phyloP scores from a whole-genome alignment of 2,797 vertebrate genomes.

The Lacerta bilineata region DNA sequence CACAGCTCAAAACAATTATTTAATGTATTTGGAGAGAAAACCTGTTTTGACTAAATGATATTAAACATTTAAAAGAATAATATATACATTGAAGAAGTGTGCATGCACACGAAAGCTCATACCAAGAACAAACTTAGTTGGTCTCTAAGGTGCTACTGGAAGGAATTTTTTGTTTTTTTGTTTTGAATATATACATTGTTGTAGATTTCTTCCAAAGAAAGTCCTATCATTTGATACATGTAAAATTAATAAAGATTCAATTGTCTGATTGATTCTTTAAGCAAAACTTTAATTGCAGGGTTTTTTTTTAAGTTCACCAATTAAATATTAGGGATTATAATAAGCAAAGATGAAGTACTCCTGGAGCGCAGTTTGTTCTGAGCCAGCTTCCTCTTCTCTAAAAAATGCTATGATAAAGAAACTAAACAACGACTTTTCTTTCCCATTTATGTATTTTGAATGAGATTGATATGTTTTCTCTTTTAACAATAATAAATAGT shows the following conservation, averaged over 20 bases:
- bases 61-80: background rate
- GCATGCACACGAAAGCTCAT: no score
- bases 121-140: no score
- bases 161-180: no score
- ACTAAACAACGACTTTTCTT: background rate
- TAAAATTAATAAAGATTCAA: background rate
- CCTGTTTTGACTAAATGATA: no score
- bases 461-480: background rate
- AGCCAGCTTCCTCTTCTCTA: background rate
- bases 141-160: no score
- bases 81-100: background rate
- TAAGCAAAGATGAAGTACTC: background rate
- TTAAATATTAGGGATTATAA: background rate
- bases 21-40: background rate
- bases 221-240: background rate
- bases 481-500: background rate
- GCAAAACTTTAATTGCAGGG: background rate
- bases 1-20: background rate
- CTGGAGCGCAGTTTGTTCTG: background rate
- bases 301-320: background rate
- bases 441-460: background rate
- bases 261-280: background rate
- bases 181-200: background rate
- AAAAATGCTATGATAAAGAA: background rate
- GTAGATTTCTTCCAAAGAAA: slow-evolving; percentile 13